Conservation (phyloP, 1,140 invertebrate genomes). For the Hylaeus volcanicus region DNA sequence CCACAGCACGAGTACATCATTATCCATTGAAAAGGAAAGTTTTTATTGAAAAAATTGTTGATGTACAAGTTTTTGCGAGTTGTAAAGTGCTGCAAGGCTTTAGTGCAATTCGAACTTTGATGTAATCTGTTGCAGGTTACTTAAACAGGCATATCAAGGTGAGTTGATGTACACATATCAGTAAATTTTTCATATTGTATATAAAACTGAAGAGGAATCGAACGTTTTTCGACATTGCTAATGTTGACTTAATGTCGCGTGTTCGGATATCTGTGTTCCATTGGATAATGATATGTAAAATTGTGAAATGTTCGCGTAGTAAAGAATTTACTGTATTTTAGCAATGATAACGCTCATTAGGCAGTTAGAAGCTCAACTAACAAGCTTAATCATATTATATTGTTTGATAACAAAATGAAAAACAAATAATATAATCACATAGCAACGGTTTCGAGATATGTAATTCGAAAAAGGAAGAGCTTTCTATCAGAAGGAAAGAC, state of each 20-base stretch:
- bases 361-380: conserved; percentile 20
- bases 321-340: conserved; percentile 29
- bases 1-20: conserved; percentile 75
- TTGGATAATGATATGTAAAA: conserved; percentile 41
- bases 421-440: not conserved
- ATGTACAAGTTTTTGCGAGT: conserved; percentile 67
- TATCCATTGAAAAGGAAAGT: conserved; percentile 71
- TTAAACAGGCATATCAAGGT: conserved; percentile 61
- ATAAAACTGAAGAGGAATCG: conserved; percentile 29
- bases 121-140: conserved; percentile 68
- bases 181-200: conserved; percentile 47
- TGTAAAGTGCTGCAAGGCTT: conserved; percentile 74
- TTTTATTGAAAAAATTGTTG: conserved; percentile 63
- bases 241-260: conserved; percentile 21
- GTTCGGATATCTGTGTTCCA: conserved; percentile 41
- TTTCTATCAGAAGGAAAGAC: conserved; percentile 46
- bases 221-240: conserved; percentile 14
- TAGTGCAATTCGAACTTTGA: conserved; percentile 76
- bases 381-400: conserved; percentile 30
- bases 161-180: conserved; percentile 72
- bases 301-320: conserved; percentile 37
- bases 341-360: conserved; percentile 31
- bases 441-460: conserved; percentile 16
- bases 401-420: conserved; percentile 9
- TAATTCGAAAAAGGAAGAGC: conserved; percentile 26